Evolutionary conservation across 2,113 vertebrate species (phyloP).

Genomic region (Cebidichthys violaceus): DNA sequence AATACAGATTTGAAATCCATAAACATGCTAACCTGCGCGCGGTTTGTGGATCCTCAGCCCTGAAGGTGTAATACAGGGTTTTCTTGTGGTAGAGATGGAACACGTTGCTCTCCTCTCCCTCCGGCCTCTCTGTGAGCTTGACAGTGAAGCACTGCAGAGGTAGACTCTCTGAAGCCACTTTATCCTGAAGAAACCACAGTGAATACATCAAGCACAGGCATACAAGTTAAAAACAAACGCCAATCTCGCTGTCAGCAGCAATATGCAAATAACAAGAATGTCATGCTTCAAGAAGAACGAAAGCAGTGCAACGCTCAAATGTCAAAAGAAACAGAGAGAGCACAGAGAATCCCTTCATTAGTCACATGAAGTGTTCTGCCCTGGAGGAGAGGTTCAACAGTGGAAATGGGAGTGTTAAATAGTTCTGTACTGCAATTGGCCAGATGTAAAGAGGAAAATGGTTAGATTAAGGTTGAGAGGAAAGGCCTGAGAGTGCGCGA

Average conservation of each 20-base stretch:
- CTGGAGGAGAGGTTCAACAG: conserved; percentile 23
- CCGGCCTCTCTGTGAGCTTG: conserved; percentile 86
- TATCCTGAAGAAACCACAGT: conserved; percentile 84
- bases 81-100: conserved; percentile 98
- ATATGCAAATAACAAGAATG: background rate
- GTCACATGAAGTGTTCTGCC: conserved; percentile 22
- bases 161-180: conserved; percentile 92
- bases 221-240: background rate
- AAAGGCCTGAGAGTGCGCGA: background rate
- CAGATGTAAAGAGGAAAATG: conserved; percentile 1
- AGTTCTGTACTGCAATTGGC: background rate
- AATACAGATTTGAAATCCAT: too few species aligned
- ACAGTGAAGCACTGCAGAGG: conserved; percentile 96
- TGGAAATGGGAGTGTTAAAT: conserved; percentile 1
- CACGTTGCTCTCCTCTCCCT: conserved; percentile 85
- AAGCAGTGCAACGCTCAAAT: conserved; percentile 12
- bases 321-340: conserved; percentile 53
- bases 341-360: conserved; percentile 75
- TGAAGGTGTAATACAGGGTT: conserved; percentile 94
- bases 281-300: conserved; percentile 30
- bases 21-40: conserved; percentile 88
- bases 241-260: background rate
- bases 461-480: background rate
- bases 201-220: background rate
- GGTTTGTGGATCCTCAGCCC: conserved; percentile 88